Evolutionary conservation across 2,113 vertebrate genomes (phyloP), one percentile per base, ranked within the genome.

Genomic region (Psittacus erithacus): DNA sequence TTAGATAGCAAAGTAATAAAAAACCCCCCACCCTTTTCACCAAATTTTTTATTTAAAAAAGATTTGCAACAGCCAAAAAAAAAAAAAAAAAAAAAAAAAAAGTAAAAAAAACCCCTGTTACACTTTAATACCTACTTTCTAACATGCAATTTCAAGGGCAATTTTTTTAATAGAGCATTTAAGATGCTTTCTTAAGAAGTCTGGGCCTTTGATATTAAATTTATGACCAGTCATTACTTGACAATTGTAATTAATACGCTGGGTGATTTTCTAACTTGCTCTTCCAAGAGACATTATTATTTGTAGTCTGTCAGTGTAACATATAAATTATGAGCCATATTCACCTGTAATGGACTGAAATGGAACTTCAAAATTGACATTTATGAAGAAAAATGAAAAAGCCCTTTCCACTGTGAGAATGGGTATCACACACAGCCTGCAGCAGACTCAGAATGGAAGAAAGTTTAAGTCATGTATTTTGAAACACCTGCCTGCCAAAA

Each of bases 301-400:
- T 95, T 96, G 80, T 86, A 91, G 85, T 87, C 96, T 95, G 86
- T 86, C 93, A 95, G 77, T 77, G 75, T 75, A 96, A 95, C 69
- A 94, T 74, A 89, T 83, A 96, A 97, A 97, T 96, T 92, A 97
- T 85, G 76, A 96, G 86, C 39, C 39, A 47, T 33, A 44, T 88
- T 92, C 93, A 96, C 82, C 86, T 94, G 60, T 92, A 96, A 97
- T 59, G 90, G 78, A 94, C 88, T 91, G 78, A 93, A 97, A 96
- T 92, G 80, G 94, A 96, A 96, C 78, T 93, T 97, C 90, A 95
- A 94, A 96, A 97, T 84, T 95, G 95, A 97, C 96, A 93, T 88
- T 97, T 96, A 97, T 95, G 90, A 97, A 97, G 93, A 96, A 96
- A 97, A 96, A 97, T 97, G 83, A 79, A 83, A 65, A 96, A 94